Base-by-base conservation (phyloP, 2,113 vertebrate genomes). In the Jacana jacana region DNA sequence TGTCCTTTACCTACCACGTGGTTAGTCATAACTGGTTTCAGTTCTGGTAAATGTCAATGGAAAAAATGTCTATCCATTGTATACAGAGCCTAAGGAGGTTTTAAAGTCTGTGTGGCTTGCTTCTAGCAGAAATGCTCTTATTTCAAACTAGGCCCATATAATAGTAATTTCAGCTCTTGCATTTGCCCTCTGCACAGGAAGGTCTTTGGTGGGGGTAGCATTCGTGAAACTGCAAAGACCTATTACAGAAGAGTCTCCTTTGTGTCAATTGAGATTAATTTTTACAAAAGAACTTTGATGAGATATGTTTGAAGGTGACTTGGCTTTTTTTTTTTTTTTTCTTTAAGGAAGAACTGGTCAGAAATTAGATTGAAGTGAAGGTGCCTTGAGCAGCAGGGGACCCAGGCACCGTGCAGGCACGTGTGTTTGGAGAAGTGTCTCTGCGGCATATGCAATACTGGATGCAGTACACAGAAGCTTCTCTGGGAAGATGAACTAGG, bases 401-500 rank as follows among this genome's bases (percentile, higher is more conserved):
- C 19, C 11, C 22, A 58, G 33, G 64, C 6, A 22, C 22, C 2
- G 3, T 11, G 31, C 20, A 44, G 9, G 16, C 31, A 28, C 1
- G 0, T 14, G 23, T 17, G 12, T n/a, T 16, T 2, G 0, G 33
- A 23, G 66, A 18, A 39, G 9, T 23, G 3, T 35, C 24, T 77
- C 49, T 66, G 16, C 3, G 5, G 27, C 22, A 12, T 9, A 8
- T 2, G 4, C 10, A 23, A 1, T 17, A 54, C 1, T 54, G 55
- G 46, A 27, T 70, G 88, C 28, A 37, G 40, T 31, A 11, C 37
- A 3, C 16, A 31, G 42, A 7, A 4, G 19, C 49, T 92, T 51
- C 39, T 52, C 51, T 54, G 60, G 42, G 42, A 64, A 30, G 27
- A 37, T 42, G 49, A 55, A 23, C 12, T 6, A 22, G 33, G 20